These are phyloP conservation scores for Carterocephalus palaemon DNA, from an alignment of 2,888 invertebrate species.

Conservation along the genomic window DNA sequence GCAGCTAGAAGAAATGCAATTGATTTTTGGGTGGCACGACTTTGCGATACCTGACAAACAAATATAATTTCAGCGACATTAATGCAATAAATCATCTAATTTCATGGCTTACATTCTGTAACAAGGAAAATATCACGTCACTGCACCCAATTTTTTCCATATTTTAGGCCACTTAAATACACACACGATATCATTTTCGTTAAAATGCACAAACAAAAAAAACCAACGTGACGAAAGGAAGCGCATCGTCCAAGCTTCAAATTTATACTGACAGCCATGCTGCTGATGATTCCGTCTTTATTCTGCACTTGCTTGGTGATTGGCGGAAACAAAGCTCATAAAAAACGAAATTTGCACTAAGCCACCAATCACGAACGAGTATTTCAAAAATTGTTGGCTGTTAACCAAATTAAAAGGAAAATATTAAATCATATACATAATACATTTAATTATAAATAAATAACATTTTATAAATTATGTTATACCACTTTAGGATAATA, in stretches of 20 bases:
- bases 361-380: conserved; percentile 56
- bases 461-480: too few species aligned
- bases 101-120: conserved; percentile 55
- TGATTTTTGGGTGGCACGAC: conserved; percentile 50
- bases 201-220: conserved; percentile 76
- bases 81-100: conserved; percentile 15
- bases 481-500: too few species aligned
- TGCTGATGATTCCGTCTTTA: conserved; percentile 91
- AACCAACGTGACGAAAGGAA: conserved; percentile 86
- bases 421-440: not conserved
- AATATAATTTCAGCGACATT: not conserved
- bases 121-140: conserved; percentile 62
- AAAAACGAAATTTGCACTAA: conserved; percentile 46
- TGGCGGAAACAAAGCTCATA: conserved; percentile 70
- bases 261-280: conserved; percentile 99
- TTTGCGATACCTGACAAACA: conserved; percentile 6
- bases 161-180: conserved; percentile 69
- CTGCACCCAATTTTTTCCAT: conserved; percentile 79
- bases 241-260: conserved; percentile 91
- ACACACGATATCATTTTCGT: conserved; percentile 78
- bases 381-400: conserved; percentile 55
- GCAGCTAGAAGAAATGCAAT: conserved; percentile 52
- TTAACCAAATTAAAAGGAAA: conserved; percentile 46
- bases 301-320: conserved; percentile 83
- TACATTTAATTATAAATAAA: not conserved